phyloP scores from a whole-genome alignment of 1,140 invertebrate genomes.

The Andrena cerasifolii region DNA sequence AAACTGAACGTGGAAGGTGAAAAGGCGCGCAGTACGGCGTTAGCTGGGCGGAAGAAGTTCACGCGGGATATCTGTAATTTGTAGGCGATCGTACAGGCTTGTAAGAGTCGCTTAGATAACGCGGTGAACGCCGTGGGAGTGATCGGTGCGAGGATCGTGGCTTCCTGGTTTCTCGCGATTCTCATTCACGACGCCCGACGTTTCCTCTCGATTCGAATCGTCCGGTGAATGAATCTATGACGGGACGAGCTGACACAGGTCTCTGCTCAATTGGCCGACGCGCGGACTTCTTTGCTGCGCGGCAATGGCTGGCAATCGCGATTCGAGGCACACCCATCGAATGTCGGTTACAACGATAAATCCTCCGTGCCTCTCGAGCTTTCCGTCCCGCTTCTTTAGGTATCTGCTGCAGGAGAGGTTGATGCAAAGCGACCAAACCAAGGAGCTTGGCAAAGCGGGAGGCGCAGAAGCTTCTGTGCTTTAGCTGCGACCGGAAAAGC shows the following conservation, averaged over 20 bases:
- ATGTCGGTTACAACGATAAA: too few species aligned
- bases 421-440: too few species aligned
- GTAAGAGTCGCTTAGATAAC: conserved; percentile 27
- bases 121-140: conserved; percentile 25
- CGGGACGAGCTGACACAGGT: not conserved
- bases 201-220: conserved; percentile 18
- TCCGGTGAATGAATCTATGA: conserved; percentile 8
- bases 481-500: too few species aligned
- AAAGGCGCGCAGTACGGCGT: not conserved
- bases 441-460: too few species aligned
- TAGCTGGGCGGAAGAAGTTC: not conserved
- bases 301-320: too few species aligned
- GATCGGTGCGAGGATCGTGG: conserved; percentile 6
- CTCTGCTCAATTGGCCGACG: too few species aligned
- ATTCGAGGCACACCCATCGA: too few species aligned
- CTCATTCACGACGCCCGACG: conserved; percentile 15
- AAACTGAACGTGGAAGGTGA: not conserved
- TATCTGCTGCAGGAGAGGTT: too few species aligned
- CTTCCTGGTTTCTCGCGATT: conserved; percentile 38
- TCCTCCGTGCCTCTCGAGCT: too few species aligned
- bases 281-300: too few species aligned
- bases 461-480: too few species aligned
- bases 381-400: too few species aligned
- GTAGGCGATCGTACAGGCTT: not conserved
- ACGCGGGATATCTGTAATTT: conserved; percentile 20